These are phyloP conservation scores for Hirundo rustica DNA, from an alignment of 2,797 vertebrate species.

Conservation along the genomic window DNA sequence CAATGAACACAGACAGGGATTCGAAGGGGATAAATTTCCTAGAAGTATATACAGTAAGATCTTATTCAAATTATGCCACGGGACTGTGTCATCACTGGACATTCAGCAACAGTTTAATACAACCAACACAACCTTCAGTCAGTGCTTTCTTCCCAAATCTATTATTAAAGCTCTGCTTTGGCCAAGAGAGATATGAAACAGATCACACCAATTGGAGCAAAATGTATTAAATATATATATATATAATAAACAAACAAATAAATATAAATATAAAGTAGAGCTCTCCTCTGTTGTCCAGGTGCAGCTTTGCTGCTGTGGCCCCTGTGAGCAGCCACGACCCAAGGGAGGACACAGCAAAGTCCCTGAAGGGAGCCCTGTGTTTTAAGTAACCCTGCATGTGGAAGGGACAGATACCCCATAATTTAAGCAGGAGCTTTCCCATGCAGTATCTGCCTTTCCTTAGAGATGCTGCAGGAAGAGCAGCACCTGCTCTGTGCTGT, in stretches of 20 bases:
- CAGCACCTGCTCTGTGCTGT: not conserved
- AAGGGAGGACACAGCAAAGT: not conserved
- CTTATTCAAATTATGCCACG: not conserved
- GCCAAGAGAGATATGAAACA: not conserved
- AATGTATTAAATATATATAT: not conserved
- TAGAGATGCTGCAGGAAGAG: not conserved
- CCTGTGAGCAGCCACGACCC: accelerated
- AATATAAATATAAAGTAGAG: accelerated
- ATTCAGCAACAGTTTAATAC: not conserved
- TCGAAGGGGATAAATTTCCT: not conserved
- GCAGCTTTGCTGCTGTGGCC: not conserved
- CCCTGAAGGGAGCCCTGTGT: not conserved
- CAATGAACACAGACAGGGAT: not conserved
- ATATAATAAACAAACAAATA: no score
- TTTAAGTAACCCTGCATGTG: not conserved
- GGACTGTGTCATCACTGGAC: not conserved
- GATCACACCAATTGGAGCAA: not conserved
- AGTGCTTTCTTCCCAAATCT: not conserved
- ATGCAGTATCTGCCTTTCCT: accelerated
- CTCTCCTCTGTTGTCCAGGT: not conserved
- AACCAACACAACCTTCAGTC: not conserved
- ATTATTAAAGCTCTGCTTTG: not conserved
- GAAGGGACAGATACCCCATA: not conserved
- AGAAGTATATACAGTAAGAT: not conserved
- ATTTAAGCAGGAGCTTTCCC: not conserved